Conservation (phyloP, 1,140 invertebrate species). For the Magallana gigas region DNA sequence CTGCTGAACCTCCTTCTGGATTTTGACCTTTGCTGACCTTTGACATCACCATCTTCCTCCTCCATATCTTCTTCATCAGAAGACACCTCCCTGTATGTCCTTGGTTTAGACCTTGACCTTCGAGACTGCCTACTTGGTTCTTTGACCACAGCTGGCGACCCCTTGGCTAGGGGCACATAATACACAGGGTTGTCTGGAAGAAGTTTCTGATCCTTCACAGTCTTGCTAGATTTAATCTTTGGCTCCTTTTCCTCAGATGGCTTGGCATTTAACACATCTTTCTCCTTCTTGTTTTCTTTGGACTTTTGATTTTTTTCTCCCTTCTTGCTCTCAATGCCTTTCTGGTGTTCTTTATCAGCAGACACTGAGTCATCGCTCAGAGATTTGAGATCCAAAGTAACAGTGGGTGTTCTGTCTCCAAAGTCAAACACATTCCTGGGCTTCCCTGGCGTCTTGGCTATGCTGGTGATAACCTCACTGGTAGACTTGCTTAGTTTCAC, state of each 20-base stretch:
- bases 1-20: background rate
- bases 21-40: constrained; percentile 21
- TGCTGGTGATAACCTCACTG: constrained; percentile 18
- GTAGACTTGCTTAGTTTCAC: constrained; percentile 54
- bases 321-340: constrained; percentile 2
- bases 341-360: background rate
- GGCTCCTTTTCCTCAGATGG: background rate
- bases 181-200: constrained; percentile 42
- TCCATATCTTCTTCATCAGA: constrained; percentile 36
- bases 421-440: constrained; percentile 68
- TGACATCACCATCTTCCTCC: background rate
- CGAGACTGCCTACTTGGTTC: constrained; percentile 10
- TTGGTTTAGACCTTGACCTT: constrained; percentile 22
- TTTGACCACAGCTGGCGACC: background rate
- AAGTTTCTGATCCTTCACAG: constrained; percentile 27
- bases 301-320: background rate
- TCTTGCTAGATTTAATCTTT: background rate
- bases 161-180: constrained; percentile 38
- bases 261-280: background rate
- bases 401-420: constrained; percentile 65
- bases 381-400: constrained; percentile 39
- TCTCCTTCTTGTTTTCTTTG: background rate
- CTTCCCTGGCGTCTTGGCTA: constrained; percentile 42
- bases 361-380: constrained; percentile 46
- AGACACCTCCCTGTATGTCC: constrained; percentile 1